Evolutionary conservation across 2,113 vertebrate species (phyloP).

Genomic region (Gallinago paraguaiae): DNA sequence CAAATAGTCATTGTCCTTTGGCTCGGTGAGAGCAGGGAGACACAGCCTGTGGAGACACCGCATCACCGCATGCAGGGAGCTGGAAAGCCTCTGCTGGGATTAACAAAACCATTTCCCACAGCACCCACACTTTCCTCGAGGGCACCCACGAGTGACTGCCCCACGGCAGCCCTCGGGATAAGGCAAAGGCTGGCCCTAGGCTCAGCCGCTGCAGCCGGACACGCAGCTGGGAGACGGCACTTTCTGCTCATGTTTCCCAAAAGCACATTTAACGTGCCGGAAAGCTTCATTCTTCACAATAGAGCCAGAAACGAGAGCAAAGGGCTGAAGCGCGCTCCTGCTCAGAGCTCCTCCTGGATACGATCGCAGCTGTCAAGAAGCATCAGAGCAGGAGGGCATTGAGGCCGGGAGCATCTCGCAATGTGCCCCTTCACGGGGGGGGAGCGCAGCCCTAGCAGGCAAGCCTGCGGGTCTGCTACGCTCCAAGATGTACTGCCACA

Average conservation of each 20-base stretch:
- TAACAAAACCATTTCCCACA: not conserved
- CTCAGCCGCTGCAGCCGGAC: not conserved
- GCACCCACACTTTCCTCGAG: not conserved
- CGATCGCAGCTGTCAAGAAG: not conserved
- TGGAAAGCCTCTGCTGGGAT: not conserved
- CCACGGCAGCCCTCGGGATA: rapidly evolving
- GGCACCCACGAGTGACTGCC: rapidly evolving
- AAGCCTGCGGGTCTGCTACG: rapidly evolving
- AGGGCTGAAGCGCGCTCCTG: rapidly evolving
- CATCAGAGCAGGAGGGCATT: not conserved
- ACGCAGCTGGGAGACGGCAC: rapidly evolving
- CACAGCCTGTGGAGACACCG: not conserved
- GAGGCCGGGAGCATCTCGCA: not conserved
- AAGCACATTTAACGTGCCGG: not conserved
- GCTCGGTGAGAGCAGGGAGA: not conserved
- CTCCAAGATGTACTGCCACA: rapidly evolving
- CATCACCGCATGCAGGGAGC: not conserved
- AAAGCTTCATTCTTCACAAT: not conserved
- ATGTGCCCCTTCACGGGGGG: rapidly evolving
- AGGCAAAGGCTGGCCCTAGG: not conserved
- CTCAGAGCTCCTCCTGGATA: not conserved
- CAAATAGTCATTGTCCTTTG: not conserved
- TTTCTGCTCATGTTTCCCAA: not conserved
- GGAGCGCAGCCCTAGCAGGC: not conserved
- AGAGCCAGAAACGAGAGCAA: not conserved